Conservation (phyloP, 1,140 invertebrate genomes). For the Procambarus clarkii region DNA sequence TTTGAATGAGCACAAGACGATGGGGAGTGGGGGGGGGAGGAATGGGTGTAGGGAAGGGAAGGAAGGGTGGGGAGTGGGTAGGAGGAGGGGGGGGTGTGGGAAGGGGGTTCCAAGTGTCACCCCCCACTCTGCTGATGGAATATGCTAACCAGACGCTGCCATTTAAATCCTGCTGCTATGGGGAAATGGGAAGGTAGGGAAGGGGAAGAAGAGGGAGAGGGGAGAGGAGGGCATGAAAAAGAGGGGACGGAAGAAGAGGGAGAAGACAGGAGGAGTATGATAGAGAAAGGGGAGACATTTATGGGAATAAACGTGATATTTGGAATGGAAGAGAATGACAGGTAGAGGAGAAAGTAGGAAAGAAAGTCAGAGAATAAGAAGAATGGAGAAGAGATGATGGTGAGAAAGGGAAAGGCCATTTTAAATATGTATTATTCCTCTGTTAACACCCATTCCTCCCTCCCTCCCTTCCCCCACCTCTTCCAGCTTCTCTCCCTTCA, state of each 20-base stretch:
- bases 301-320: no score
- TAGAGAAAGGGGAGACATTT: background rate
- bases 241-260: background rate
- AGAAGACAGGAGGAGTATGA: background rate
- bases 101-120: background rate
- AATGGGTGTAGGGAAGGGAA: no score
- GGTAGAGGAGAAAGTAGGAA: no score
- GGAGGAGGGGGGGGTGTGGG: no score
- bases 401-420: background rate
- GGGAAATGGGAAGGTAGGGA: background rate
- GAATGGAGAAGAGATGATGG: background rate
- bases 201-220: background rate
- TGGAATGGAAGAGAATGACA: no score
- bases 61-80: no score
- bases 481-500: no score
- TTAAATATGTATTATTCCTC: no score
- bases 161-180: background rate
- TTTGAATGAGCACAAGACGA: background rate
- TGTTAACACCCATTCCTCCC: no score
- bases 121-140: background rate
- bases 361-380: background rate
- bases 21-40: background rate
- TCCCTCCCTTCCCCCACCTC: no score
- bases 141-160: background rate
- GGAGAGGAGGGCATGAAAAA: background rate